Base-by-base conservation (phyloP, 2,113 vertebrate genomes). In the Ploceus nigricollis region DNA sequence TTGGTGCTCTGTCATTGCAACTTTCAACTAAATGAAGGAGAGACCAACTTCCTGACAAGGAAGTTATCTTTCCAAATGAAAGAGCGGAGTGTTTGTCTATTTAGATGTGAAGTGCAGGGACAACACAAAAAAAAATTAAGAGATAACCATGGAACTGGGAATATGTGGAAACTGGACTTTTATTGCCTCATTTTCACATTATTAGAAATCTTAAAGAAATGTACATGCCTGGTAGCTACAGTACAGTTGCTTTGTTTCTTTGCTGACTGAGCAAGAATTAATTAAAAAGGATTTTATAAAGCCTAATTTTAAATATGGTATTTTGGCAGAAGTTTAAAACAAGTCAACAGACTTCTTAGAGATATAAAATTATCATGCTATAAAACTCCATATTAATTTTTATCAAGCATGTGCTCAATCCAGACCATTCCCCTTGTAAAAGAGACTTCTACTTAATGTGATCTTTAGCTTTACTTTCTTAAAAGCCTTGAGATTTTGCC, bases 1-100 rank as follows among this genome's bases (percentile, higher is more conserved):
- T 27, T 96, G 96, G 92, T 77, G 86, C 78, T 96, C 94, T 70
- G 56, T 89, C 89, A 70, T 68, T 89, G 94, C 89, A 96, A 93
- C 45, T 94, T 73, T 61, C 0, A 19, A 90, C 87, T 91, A 94
- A 94, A 97, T 50, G 87, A 93, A 96, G 88, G 66, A 90, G 63
- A 92, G 71, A 70, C 39, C 50, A 96, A 65, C 68, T 93, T 97
- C 91, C 88, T 93, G 57, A 91, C 28, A 81, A 47, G 64, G 82
- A 92, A 97, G 84, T 66, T 44, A 44, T 73, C 64, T 85, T 84
- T 82, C 79, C 94, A 95, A 94, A 86, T 70, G 92, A 44, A 87
- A 92, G 56, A 39, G 39, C 4, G 6, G 80, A 65, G 65, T 56
- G 63, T 8, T 87, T 93, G 80, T 94, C 84, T 75, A 76, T 81